phyloP scores from a whole-genome alignment of 64 coral and sea anemone species.

The Porites lutea region DNA sequence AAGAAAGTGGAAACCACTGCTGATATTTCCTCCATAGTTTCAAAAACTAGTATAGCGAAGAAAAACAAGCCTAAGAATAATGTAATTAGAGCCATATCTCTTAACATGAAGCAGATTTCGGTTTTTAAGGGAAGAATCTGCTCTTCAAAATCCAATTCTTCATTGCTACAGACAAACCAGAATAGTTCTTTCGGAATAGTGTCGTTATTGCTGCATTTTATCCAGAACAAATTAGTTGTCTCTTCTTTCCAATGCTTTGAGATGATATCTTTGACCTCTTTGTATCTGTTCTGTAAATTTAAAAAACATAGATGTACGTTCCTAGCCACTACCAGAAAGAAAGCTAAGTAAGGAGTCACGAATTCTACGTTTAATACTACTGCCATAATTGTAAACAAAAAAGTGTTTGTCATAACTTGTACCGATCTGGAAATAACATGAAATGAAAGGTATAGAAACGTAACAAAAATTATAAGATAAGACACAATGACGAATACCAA shows the following conservation, averaged over 20 bases:
- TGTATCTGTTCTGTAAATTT: conserved; percentile 19
- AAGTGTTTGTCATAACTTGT: background rate
- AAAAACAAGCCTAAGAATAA: conserved; percentile 1
- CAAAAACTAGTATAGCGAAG: background rate
- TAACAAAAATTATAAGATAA: too few species aligned
- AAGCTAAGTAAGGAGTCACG: background rate
- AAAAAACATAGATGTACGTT: conserved; percentile 15
- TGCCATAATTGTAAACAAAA: background rate
- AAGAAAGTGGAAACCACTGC: background rate
- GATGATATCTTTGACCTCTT: background rate
- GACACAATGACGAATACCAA: too few species aligned
- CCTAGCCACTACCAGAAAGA: background rate
- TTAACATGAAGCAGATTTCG: conserved; percentile 12
- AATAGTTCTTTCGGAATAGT: conserved; percentile 5
- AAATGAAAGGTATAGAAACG: background rate
- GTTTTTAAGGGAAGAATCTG: background rate
- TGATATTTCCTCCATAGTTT: background rate
- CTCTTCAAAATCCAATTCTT: background rate
- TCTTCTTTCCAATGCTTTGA: background rate
- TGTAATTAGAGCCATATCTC: conserved; percentile 1
- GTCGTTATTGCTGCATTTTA: background rate
- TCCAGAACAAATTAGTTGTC: background rate
- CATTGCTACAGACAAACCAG: conserved; percentile 20
- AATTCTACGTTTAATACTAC: background rate
- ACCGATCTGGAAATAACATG: background rate